phyloP scores from a whole-genome alignment of 2,888 invertebrate genomes.

The Dorcus hopei region DNA sequence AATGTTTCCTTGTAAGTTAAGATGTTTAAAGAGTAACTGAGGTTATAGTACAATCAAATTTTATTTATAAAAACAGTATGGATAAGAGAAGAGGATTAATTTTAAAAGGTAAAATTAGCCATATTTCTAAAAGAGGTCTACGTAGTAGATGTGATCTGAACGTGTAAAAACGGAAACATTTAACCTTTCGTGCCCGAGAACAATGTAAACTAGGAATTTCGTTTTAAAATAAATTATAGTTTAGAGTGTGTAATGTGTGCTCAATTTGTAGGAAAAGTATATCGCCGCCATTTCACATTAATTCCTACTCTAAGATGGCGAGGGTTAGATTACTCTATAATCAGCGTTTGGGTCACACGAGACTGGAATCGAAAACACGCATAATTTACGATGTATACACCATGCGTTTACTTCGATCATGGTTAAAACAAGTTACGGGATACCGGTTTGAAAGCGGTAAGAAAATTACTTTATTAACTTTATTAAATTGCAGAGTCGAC shows the following conservation, averaged over 20 bases:
- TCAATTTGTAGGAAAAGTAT: conserved; percentile 15
- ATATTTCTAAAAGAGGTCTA: too few species aligned
- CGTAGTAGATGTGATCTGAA: too few species aligned
- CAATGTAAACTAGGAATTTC: conserved; percentile 2
- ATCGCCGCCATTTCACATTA: conserved; percentile 16
- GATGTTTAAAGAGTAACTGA: too few species aligned
- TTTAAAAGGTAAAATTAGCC: too few species aligned
- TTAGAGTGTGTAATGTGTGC: conserved; percentile 5
- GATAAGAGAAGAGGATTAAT: too few species aligned
- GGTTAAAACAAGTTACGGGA: conserved; percentile 13
- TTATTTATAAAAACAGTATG: too few species aligned
- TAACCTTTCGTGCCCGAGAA: conserved; percentile 9
- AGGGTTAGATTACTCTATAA: conserved; percentile 21
- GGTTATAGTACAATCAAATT: too few species aligned
- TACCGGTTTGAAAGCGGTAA: conserved; percentile 17
- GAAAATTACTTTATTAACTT: conserved; percentile 30
- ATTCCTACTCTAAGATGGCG: conserved; percentile 23
- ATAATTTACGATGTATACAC: conserved; percentile 15
- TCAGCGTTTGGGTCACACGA: conserved; percentile 21
- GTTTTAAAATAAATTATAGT: conserved; percentile 10
- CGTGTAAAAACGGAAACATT: conserved; percentile 6
- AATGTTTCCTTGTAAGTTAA: too few species aligned
- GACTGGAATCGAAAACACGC: conserved; percentile 15
- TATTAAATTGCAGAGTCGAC: conserved; percentile 23
- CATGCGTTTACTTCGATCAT: conserved; percentile 17